Base-by-base conservation (phyloP, 1,140 invertebrate genomes). In the Apis cerana region DNA sequence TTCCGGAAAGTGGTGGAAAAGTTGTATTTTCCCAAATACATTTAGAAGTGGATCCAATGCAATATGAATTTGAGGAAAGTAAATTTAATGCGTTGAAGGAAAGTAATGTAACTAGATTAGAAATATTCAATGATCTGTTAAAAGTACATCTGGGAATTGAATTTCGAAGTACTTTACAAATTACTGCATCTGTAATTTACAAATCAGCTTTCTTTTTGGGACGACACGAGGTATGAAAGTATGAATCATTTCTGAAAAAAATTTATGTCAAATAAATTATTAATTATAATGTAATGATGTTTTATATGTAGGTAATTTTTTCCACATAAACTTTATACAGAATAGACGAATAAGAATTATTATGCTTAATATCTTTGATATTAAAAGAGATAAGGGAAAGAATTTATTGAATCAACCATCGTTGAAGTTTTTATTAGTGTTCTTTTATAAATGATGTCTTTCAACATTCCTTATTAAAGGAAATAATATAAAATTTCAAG, bases 11-110 rank as follows among this genome's bases (percentile, higher is more conserved):
- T 33, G 95, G 94, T 17, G 97, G 97, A 27, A 95, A 95, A 83
- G 96, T 97, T 3, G 95, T 98, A 9, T 97, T 98, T 89, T 98
- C 97, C 3, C 97, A 98, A 79, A 93, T 95, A 83, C 94, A 96
- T 82, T 85, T 96, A 5, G 95, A 96, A 84, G 93, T 94, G 43
- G 95, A 96, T 91, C 94, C 95, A 0, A 91, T 90, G 50, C 93
- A 95, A 71, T 94, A 95, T 75, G 94, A 94, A 54, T 87, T 93
- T 78, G 96, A 97, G 84, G 96, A 97, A 91, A 94, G 94, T 13
- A 95, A 95, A 86, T 95, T 95, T 92, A 93, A 94, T 80, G 94
- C 95, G 62, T 89, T 97, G 59, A 94, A 95, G 90, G 93, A 95
- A 76, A 95, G 95, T 85, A 95, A 97, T 90, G 89, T 93, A 50